Evolutionary conservation across 2,113 vertebrate genomes (phyloP), one percentile per base, ranked within the genome.

Genomic region (Rana temporaria): DNA sequence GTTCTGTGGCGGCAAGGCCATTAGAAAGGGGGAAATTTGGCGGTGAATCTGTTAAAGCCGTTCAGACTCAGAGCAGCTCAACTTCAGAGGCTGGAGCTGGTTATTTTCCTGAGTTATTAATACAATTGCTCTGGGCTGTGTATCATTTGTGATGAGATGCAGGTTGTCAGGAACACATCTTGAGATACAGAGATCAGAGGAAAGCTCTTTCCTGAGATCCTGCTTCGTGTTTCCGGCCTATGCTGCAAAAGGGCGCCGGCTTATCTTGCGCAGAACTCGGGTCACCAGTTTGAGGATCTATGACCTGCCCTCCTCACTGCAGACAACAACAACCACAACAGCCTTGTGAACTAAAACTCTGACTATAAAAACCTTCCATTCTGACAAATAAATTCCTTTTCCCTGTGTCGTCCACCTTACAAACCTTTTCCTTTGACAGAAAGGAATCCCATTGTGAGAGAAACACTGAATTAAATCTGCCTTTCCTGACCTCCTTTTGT

Each of bases 101-200:
- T 48, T 42, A 32, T 26, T 16, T 64, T 64, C 62, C 75, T 64
- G 38, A 32, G 75, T 32, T 64, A 66, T 55, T 66, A 30, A 32
- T 66, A 55, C 42, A 9, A 26, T 65, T 15, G 75, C 75, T 66
- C 60, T 32, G 75, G 75, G 75, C 75, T 78, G 75, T 66, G 75
- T 65, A 78, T 66, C 42, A 66, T 66, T 78, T 22, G 48, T 78
- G 75, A 78, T 66, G 62, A 78, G 75, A 78, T 66, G 42, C 75
- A 65, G 62, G 75, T 65, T 78, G 75, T 78, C 75, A 65, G 75
- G 62, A 66, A 55, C 30, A 52, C 38, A 24, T 78, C 75, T 63
- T 78, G 59, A 78, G 60, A 78, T 66, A 65, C 60, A 66, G 48
- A 78, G 60, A 78, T 66, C 75, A 66, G 17, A 66, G 42, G 42